A percentile compares a stretch with the other conserved stretches of the same genome.
Conservation (phyloP, 2,888 invertebrate genomes). For the Hermaeophaga mercurialis region DNA sequence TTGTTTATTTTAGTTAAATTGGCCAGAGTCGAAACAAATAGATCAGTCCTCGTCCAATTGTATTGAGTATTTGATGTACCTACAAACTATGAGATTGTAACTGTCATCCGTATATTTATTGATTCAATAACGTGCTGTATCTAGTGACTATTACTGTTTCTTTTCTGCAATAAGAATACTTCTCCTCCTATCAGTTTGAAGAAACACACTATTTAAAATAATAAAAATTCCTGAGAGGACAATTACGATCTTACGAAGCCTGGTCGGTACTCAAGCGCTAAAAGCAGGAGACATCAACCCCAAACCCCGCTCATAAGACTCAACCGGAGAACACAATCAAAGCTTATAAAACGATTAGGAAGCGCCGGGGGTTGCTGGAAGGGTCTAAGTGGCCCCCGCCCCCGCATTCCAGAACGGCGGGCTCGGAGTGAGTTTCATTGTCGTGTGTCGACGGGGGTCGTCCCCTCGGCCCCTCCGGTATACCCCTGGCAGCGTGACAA, state of each 20-base stretch:
- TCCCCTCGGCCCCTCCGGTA: conserved; percentile 43
- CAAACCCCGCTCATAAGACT: conserved; percentile 16
- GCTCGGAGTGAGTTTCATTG: conserved; percentile 54
- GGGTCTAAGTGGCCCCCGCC: conserved; percentile 46
- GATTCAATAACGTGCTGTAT: too few relatives aligned
- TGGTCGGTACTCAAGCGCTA: neutral
- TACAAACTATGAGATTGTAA: too few relatives aligned
- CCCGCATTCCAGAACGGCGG: conserved; percentile 51
- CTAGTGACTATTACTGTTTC: too few relatives aligned
- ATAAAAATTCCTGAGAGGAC: conserved; percentile 8
- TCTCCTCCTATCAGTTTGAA: too few relatives aligned
- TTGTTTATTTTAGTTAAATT: too few relatives aligned
- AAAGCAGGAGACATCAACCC: conserved; percentile 8
- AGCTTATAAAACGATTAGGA: conserved; percentile 35
- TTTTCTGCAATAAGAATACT: too few relatives aligned
- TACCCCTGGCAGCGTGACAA: neutral
- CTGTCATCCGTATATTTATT: too few relatives aligned
- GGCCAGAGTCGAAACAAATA: too few relatives aligned
- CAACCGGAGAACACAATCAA: conserved; percentile 33
- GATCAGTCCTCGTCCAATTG: too few relatives aligned
- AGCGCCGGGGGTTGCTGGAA: conserved; percentile 24
- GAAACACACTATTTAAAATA: neutral
- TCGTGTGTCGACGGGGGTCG: conserved; percentile 46
- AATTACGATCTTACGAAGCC: conserved; percentile 3
- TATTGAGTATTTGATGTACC: too few relatives aligned